A percentile compares a stretch with the other conserved stretches of the same genome.
Conservation (phyloP, 2,888 invertebrate species). For the Macaria liturata region DNA sequence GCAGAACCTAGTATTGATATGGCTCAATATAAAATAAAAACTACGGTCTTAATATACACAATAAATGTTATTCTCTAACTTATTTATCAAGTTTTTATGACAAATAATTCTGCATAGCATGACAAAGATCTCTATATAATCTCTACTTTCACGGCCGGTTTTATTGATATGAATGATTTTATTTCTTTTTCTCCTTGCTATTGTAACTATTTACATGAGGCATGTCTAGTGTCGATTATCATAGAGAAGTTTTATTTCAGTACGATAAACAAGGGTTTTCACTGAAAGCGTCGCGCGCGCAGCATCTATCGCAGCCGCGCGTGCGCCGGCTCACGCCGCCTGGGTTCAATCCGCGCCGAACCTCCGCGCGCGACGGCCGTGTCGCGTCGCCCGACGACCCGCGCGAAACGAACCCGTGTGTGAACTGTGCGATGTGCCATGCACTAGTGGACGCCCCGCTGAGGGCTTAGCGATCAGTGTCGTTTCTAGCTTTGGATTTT, state of each 20-base stretch:
- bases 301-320: slow-evolving; percentile 51
- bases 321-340: slow-evolving; percentile 1
- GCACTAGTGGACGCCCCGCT: slow-evolving; percentile 71
- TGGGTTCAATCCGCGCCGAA: slow-evolving; percentile 67
- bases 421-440: slow-evolving; percentile 59
- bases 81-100: too few species aligned
- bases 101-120: too few species aligned
- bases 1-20: neutral
- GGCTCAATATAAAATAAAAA: too few species aligned
- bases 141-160: neutral
- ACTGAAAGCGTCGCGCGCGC: slow-evolving; percentile 42
- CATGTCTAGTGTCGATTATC: too few species aligned
- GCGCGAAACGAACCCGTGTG: slow-evolving; percentile 60
- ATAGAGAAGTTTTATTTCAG: slow-evolving; percentile 9
- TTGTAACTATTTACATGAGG: too few species aligned
- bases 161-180: neutral
- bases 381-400: slow-evolving; percentile 70
- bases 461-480: slow-evolving; percentile 51
- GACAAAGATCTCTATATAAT: neutral
- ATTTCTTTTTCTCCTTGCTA: too few species aligned
- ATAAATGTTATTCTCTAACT: too few species aligned
- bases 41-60: too few species aligned
- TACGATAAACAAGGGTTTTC: slow-evolving; percentile 20
- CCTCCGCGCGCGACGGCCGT: slow-evolving; percentile 73
- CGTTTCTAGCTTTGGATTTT: slow-evolving; percentile 36